Conservation (phyloP, 2,888 invertebrate genomes). For the Steinernema carpocapsae region DNA sequence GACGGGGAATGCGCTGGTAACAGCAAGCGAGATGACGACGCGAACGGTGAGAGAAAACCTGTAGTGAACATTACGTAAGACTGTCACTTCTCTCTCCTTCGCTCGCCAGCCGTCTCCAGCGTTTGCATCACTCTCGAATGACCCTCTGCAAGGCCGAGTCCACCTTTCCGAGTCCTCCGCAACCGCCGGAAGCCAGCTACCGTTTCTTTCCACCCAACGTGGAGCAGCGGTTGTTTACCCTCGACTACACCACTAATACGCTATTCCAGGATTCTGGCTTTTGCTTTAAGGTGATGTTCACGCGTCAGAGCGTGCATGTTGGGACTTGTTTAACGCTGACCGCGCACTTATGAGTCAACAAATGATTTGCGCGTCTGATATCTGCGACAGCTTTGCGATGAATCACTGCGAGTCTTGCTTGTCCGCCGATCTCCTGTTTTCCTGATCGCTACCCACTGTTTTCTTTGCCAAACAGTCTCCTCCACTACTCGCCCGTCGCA, state of each 20-base stretch:
- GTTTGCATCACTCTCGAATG: not conserved
- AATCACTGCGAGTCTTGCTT: not conserved
- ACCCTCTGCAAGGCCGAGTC: slow-evolving; percentile 3
- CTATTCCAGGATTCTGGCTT: not conserved
- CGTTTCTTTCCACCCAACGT: not conserved
- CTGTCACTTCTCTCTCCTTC: slow-evolving; percentile 19
- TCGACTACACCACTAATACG: not conserved
- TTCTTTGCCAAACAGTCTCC: not conserved
- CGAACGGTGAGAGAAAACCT: slow-evolving; percentile 24
- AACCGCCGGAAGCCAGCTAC: not conserved
- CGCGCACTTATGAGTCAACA: slow-evolving; percentile 26
- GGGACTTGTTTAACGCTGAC: slow-evolving; percentile 6
- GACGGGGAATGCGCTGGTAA: slow-evolving; percentile 17
- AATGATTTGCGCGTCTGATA: slow-evolving; percentile 8
- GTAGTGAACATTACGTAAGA: slow-evolving; percentile 33
- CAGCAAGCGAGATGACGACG: slow-evolving; percentile 23
- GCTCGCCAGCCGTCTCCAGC: not conserved
- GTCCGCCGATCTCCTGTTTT: slow-evolving; percentile 9
- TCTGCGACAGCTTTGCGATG: not conserved
- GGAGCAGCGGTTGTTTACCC: not conserved
- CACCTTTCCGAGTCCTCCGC: not conserved
- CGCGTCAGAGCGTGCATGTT: not conserved
- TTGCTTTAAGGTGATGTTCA: not conserved
- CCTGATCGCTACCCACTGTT: not conserved
- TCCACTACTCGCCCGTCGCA: too few relatives aligned